Base-by-base conservation (phyloP, 2,113 vertebrate species). In the Gasterosteus nipponicus region DNA sequence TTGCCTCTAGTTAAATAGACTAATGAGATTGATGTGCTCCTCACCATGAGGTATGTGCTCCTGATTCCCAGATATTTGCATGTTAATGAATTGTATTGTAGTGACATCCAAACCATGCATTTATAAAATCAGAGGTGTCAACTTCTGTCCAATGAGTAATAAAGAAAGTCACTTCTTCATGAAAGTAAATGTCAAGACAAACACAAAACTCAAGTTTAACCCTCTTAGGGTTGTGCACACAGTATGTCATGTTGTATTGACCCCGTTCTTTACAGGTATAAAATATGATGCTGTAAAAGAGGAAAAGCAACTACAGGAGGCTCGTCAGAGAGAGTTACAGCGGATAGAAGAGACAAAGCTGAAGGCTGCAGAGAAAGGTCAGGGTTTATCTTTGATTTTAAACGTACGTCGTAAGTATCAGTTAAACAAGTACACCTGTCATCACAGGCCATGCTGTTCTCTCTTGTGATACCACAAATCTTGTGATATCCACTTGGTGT, bases 271-370 rank as follows among this genome's bases (percentile, higher is more conserved):
- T 86, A 15, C 87, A 99, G 98, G 96, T 91, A 97, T 99, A 92
- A 95, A 96, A 90, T 99, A 99, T 62, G 98, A 99, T 93, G 93
- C 96, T 51, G 93, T 96, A 84, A 99, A 99, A 87, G 98, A 99
- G 92, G 96, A 96, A 79, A 96, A 93, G 51, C 97, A 99, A 47
- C 90, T 95, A 2, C 91, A 97, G 74, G 98, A 99, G 91, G 91
- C 95, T 88, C 97, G 96, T 51, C 97, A 98, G 83, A 94, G 93
- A 26, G 97, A 99, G 87, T 90, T 99, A 51, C 96, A 96, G 89
- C 94, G 97, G 80, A 99, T 99, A 89, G 98, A 99, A 86, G 96
- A 98, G 77, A 96, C 98, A 78, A 99, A 99, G 80, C 95, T 94
- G 78, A 99, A 97, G 92, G 96, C 97, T 83, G 96, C 96, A 44